Conservation (phyloP, 2,888 invertebrate species). For the Agrotis ipsilon region DNA sequence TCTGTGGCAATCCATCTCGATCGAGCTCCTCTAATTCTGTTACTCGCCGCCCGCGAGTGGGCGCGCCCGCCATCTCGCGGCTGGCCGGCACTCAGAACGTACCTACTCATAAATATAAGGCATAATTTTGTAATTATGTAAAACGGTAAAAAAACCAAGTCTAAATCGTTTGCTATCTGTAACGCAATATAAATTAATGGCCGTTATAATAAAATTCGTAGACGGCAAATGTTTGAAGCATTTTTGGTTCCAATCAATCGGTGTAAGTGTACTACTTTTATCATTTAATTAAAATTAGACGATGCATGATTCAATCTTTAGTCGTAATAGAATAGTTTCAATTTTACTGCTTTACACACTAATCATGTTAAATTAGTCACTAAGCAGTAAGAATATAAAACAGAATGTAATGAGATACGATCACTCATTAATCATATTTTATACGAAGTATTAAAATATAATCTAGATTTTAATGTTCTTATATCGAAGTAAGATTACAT, state of each 20-base stretch:
- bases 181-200: constrained; percentile 88
- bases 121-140: constrained; percentile 90
- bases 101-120: constrained; percentile 81
- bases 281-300: constrained; percentile 79
- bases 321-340: constrained; percentile 28
- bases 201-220: constrained; percentile 84
- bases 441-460: constrained; percentile 32
- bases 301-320: constrained; percentile 67
- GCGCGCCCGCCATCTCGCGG: constrained; percentile 74
- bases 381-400: constrained; percentile 45
- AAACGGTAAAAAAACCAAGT: constrained; percentile 87
- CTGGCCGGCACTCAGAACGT: constrained; percentile 64
- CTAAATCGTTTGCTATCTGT: constrained; percentile 87
- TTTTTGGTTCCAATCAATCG: constrained; percentile 81
- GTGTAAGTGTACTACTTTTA: constrained; percentile 84
- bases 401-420: constrained; percentile 42
- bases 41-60: constrained; percentile 80
- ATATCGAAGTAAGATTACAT: constrained; percentile 24
- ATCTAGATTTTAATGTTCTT: constrained; percentile 28
- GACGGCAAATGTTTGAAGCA: constrained; percentile 83
- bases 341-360: constrained; percentile 38
- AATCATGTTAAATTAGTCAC: constrained; percentile 54
- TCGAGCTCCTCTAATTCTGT: constrained; percentile 82
- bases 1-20: constrained; percentile 85
- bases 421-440: constrained; percentile 53